Evolutionary conservation across 2,797 vertebrate species (phyloP).

Genomic region (Hybognathus amarus): DNA sequence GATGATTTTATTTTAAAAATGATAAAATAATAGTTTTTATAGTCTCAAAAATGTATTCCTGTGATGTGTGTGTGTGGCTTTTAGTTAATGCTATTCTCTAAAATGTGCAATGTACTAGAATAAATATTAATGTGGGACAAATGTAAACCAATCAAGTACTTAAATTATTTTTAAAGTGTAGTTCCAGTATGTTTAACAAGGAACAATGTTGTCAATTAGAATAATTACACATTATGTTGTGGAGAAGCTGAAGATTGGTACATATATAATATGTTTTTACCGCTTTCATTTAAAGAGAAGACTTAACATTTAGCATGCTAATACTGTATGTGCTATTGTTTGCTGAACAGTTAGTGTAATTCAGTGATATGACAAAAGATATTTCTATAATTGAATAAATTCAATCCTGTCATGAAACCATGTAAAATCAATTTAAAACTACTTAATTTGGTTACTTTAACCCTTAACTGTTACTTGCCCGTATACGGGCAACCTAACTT

Average conservation of each 20-base stretch:
- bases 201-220: not conserved
- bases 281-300: not conserved
- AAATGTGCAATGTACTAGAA: not conserved
- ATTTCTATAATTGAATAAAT: not conserved
- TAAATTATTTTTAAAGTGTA: not conserved
- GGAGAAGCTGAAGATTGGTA: not conserved
- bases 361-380: not conserved
- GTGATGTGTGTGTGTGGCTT: too few relatives aligned
- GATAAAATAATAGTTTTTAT: too few relatives aligned
- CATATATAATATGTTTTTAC: not conserved
- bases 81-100: not conserved
- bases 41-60: too few relatives aligned
- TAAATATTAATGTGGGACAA: too few relatives aligned
- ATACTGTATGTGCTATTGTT: too few relatives aligned
- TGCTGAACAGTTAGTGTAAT: not conserved
- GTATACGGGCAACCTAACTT: too few relatives aligned
- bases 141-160: not conserved
- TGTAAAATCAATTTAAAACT: not conserved
- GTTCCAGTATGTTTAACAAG: not conserved
- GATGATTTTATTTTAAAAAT: too few relatives aligned
- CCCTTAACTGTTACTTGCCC: too few relatives aligned
- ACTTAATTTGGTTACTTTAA: not conserved
- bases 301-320: not conserved
- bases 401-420: not conserved
- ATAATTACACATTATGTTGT: not conserved